Conservation (phyloP, 2,113 vertebrate genomes). For the Malurus cyaneus region DNA sequence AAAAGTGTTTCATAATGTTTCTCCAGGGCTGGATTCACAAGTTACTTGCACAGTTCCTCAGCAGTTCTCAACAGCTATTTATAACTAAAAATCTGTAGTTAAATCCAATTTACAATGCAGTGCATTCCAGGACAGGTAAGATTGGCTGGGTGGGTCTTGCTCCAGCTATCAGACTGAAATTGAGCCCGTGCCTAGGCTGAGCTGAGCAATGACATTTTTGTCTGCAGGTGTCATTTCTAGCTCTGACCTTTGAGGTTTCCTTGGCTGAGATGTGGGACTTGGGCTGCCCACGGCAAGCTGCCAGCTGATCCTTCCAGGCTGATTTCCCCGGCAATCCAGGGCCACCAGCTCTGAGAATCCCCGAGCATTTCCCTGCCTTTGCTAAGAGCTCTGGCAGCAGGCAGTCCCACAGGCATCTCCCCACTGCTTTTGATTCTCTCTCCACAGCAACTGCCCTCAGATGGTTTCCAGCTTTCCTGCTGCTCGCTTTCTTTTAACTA, state of each 20-base stretch:
- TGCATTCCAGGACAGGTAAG: neutral
- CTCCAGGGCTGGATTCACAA: neutral
- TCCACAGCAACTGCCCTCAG: neutral
- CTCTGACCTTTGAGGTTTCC: neutral
- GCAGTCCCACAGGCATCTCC: neutral
- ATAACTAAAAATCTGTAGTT: neutral
- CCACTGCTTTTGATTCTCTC: neutral
- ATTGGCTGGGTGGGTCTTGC: neutral
- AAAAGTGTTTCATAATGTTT: neutral
- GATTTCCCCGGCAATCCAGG: neutral
- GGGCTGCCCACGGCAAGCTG: neutral
- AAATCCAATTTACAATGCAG: neutral
- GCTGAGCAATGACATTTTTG: neutral
- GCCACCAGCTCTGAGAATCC: neutral
- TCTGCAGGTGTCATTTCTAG: neutral
- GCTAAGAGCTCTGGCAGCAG: neutral
- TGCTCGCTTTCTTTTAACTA: neutral
- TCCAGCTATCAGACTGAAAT: neutral
- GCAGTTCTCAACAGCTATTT: neutral
- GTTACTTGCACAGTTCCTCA: neutral
- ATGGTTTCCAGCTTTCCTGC: neutral
- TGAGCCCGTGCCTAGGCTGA: neutral
- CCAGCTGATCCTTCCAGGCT: neutral
- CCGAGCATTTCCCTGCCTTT: neutral
- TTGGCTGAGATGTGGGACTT: neutral